Evolutionary conservation across 1,140 invertebrate species (phyloP), one percentile per base, ranked within the genome.

Genomic region (Amyelois transitella): DNA sequence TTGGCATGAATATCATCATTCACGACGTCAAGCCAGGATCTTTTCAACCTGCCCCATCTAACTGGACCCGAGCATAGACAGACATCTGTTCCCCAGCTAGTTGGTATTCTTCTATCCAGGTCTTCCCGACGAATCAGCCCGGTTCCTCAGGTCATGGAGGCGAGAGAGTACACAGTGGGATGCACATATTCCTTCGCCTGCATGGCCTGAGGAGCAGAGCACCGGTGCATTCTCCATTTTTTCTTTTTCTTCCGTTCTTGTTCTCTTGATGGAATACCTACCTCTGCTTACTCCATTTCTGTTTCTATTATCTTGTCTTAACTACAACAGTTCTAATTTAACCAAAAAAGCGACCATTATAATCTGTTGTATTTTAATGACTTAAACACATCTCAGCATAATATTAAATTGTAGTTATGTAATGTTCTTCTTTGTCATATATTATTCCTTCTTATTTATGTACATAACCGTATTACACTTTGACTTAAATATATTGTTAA

Each of bases 161-260:
- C 84, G 84, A 87, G 84, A 87, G 84, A 87, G 84, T 87, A 87
- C 84, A 83, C 69, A 58, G 75, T 77, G 70, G 68, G 64, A 69
- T 83, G 81, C 84, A 82, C 80, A 85, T 87, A 85, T 84, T 87
- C 84, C 81, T 84, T 87, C 84, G 81, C 84, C 72, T 85, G 75
- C 79, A 82, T 85, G 74, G 70, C 80, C 84, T 81, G 60, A 81
- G 69, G 70, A 85, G 61, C 77, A 69, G 64, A 72, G 75, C 81
- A 72, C 32, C 14, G 43, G 57, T 51, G 38, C 32, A 32, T 21
- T 47, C 50, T 66, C 19, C 50, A 54, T 58, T n/a, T 38, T 14
- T 38, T 38, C 32, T 38, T 14, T 38, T 38, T 14, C 6, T n/a
- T 38, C n/a, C 8, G 7, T 32, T 2, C 28, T 32, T 10, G 2